Conservation (phyloP, 2,113 vertebrate species). For the Etheostoma spectabile region DNA sequence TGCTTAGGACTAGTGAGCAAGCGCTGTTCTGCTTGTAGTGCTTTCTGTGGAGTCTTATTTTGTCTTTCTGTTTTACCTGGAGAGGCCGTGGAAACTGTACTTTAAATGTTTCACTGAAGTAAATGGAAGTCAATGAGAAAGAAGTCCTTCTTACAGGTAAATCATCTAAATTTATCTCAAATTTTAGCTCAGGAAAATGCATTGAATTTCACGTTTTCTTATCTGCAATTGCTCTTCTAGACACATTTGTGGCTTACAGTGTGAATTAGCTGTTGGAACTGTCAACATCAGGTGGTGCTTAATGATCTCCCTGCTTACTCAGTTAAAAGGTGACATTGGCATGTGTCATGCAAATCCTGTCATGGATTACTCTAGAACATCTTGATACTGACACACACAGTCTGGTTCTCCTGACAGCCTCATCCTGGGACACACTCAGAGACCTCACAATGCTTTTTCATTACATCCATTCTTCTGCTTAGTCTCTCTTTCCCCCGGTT, state of each 20-base stretch:
- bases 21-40: conserved; percentile 50
- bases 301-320: conserved; percentile 55
- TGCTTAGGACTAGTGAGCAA: conserved; percentile 48
- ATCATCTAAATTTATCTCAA: background rate
- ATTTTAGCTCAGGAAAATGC: background rate
- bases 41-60: conserved; percentile 42
- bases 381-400: conserved; percentile 15
- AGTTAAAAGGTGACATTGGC: conserved; percentile 36
- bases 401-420: conserved; percentile 7
- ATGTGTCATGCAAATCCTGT: conserved; percentile 65
- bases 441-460: conserved; percentile 4
- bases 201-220: background rate
- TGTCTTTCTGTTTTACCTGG: conserved; percentile 14
- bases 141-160: conserved; percentile 60
- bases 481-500: background rate
- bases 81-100: conserved; percentile 11
- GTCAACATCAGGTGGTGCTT: conserved; percentile 3
- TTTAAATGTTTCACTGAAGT: background rate
- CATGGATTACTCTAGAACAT: conserved; percentile 67
- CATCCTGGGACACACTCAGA: conserved; percentile 22
- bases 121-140: conserved; percentile 7
- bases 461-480: background rate
- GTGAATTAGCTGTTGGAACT: background rate
- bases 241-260: background rate
- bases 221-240: background rate